Evolutionary conservation across 2,797 vertebrate genomes (phyloP).

Genomic region (Pygocentrus nattereri): DNA sequence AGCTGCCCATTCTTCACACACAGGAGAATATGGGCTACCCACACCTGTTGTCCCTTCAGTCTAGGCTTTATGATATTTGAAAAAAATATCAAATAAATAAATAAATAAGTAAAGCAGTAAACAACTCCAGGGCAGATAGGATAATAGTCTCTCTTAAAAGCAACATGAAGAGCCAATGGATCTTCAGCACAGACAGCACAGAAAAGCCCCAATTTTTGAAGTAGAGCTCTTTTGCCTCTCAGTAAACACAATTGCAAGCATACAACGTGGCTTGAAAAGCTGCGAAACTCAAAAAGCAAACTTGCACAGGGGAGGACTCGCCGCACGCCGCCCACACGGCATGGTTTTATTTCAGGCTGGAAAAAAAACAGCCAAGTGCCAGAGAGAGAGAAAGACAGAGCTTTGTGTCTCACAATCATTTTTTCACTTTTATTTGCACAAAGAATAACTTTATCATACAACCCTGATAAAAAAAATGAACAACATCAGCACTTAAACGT

Average conservation of each 20-base stretch:
- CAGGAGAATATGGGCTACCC: background rate
- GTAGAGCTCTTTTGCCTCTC: background rate
- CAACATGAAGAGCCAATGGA: background rate
- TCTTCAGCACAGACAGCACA: background rate
- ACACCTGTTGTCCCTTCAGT: conserved; percentile 8
- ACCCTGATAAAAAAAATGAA: background rate
- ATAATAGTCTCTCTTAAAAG: background rate
- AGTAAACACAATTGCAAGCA: background rate
- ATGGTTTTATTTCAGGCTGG: conserved; percentile 25
- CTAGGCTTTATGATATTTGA: conserved; percentile 2
- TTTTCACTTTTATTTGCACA: conserved; percentile 12
- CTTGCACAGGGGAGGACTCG: background rate
- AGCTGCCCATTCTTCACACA: background rate
- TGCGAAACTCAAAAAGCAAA: conserved; percentile 10
- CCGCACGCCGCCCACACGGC: conserved; percentile 8
- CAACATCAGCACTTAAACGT: background rate
- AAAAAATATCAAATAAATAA: background rate
- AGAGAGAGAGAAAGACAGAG: background rate
- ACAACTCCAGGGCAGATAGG: background rate
- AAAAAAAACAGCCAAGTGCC: background rate
- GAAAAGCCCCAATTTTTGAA: background rate
- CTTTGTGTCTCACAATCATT: conserved; percentile 22
- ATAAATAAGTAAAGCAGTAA: conserved; percentile 5
- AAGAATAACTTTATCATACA: background rate
- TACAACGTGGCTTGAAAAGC: conserved; percentile 3